Percentiles rank a stretch among this genome's conserved stretches.
These are phyloP conservation scores for Rapana venosa DNA, from an alignment of 2,888 invertebrate species.

Conservation along the genomic window DNA sequence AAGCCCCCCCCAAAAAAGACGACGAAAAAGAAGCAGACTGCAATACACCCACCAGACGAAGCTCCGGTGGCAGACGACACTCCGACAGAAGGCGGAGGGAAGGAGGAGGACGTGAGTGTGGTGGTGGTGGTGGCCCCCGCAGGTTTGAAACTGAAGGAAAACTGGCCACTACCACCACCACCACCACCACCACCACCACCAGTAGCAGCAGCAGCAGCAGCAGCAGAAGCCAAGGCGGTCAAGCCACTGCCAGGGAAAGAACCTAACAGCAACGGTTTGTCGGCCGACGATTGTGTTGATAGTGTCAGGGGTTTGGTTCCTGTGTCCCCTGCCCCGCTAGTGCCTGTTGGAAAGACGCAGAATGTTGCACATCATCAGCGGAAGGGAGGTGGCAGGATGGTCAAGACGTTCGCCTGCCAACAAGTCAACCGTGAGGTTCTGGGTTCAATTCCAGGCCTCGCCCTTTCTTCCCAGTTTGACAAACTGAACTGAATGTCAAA, in stretches of 20 bases:
- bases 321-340: slow-evolving; percentile 4
- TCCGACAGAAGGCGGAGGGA: slow-evolving; percentile 24
- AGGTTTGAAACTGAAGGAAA: slow-evolving; percentile 21
- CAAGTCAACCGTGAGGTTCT: too few species aligned
- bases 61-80: not conserved
- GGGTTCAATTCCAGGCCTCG: too few species aligned
- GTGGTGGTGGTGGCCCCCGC: not conserved
- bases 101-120: not conserved
- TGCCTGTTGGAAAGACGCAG: too few species aligned
- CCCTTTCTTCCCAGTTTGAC: too few species aligned
- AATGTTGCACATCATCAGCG: too few species aligned
- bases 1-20: too few species aligned
- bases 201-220: not conserved
- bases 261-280: not conserved
- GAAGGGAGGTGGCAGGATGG: too few species aligned
- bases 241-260: not conserved
- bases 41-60: not conserved
- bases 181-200: slow-evolving; percentile 9
- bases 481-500: too few species aligned
- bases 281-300: not conserved
- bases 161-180: slow-evolving; percentile 31
- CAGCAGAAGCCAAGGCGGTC: not conserved
- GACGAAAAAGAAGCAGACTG: too few species aligned
- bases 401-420: too few species aligned
- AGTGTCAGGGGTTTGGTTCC: not conserved